phyloP scores from a whole-genome alignment of 2,113 vertebrate species.

The Dipodomys ordii region DNA sequence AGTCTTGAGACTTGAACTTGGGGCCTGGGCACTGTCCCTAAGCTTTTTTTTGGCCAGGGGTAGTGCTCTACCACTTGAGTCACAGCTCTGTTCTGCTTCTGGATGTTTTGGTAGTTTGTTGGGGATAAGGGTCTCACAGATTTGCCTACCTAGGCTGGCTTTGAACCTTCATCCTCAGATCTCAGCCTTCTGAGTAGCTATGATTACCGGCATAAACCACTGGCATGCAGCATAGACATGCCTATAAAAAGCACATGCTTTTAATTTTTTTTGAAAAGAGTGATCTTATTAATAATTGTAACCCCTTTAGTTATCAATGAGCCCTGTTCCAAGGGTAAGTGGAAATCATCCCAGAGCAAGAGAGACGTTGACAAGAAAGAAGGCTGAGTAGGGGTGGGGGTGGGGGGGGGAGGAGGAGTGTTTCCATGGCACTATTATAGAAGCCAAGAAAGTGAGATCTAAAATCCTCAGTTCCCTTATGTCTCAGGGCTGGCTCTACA shows the following conservation, averaged over 20 bases:
- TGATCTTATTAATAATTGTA: not conserved
- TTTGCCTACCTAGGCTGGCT: too few relatives aligned
- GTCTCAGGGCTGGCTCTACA: not conserved
- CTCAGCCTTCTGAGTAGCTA: too few relatives aligned
- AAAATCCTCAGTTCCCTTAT: fast-evolving
- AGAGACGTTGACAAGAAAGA: not conserved
- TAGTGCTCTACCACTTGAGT: too few relatives aligned
- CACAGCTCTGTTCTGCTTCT: too few relatives aligned
- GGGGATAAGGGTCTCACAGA: too few relatives aligned
- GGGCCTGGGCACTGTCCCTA: too few relatives aligned
- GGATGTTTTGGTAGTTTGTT: too few relatives aligned
- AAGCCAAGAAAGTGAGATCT: not conserved
- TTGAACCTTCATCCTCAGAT: too few relatives aligned
- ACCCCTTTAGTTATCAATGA: not conserved
- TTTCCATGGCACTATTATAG: not conserved
- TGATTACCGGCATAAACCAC: too few relatives aligned
- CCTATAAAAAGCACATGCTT: not conserved
- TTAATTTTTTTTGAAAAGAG: slow-evolving; percentile 15
- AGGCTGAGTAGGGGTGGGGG: not conserved
- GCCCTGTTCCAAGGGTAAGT: not conserved
- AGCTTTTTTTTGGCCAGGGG: too few relatives aligned
- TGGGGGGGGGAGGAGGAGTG: not conserved
- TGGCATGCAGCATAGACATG: too few relatives aligned
- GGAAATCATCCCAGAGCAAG: not conserved
- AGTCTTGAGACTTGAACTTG: too few relatives aligned